Percentiles rank a stretch among this genome's conserved stretches.
phyloP scores from a whole-genome alignment of 2,888 invertebrate genomes.

The Pinctada fucata region DNA sequence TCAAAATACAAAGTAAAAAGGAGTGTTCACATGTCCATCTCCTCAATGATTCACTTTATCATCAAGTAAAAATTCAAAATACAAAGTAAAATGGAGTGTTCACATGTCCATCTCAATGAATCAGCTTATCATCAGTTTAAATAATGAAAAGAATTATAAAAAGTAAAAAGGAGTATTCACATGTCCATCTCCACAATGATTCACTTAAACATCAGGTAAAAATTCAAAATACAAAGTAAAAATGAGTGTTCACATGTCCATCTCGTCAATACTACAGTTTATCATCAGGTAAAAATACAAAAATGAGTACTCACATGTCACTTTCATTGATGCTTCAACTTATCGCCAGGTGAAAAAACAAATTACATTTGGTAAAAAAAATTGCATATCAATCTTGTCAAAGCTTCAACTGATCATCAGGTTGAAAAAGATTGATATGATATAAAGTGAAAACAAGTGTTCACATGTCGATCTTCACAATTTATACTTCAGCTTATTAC shows the following conservation, averaged over 20 bases:
- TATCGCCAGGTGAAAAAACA: slow-evolving; percentile 70
- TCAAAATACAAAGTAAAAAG: neutral
- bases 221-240: neutral
- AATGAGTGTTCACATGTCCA: too few relatives aligned
- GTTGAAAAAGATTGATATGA: too few relatives aligned
- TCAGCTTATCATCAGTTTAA: too few relatives aligned
- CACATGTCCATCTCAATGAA: too few relatives aligned
- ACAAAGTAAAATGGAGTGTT: too few relatives aligned
- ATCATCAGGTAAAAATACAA: too few relatives aligned
- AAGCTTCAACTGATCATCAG: too few relatives aligned
- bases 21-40: slow-evolving; percentile 73
- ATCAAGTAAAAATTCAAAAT: slow-evolving; percentile 62
- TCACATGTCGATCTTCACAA: slow-evolving; percentile 72
- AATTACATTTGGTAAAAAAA: too few relatives aligned
- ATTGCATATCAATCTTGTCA: too few relatives aligned
- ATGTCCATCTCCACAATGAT: slow-evolving; percentile 72
- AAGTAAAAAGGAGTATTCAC: slow-evolving; percentile 62
- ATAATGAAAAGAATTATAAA: too few relatives aligned
- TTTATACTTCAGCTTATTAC: neutral
- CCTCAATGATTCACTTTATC: slow-evolving; percentile 71
- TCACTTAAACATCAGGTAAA: slow-evolving; percentile 73
- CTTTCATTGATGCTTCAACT: slow-evolving; percentile 70
- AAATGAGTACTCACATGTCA: slow-evolving; percentile 70
- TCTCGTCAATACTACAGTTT: too few relatives aligned
- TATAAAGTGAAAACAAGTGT: slow-evolving; percentile 55